phyloP scores from a whole-genome alignment of 64 coral and sea anemone genomes.

The Cladopsammia gracilis region DNA sequence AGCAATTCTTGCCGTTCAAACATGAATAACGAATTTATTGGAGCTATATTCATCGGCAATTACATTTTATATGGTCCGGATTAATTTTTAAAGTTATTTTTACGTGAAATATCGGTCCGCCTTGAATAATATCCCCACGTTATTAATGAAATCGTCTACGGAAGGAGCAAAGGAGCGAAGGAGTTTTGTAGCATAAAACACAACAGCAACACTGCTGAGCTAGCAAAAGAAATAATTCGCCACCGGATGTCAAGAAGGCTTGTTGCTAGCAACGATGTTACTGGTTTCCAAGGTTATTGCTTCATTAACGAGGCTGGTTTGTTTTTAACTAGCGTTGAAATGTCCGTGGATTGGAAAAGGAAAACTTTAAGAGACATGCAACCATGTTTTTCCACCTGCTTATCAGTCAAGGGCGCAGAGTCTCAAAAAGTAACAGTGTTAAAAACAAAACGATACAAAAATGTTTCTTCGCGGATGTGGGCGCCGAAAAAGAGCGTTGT shows the following conservation, averaged over 20 bases:
- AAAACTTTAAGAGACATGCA: background rate
- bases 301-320: background rate
- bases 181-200: background rate
- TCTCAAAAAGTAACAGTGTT: background rate
- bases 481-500: conserved; percentile 5
- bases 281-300: conserved; percentile 5
- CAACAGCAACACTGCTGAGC: background rate
- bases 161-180: background rate
- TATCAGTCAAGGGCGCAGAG: conserved; percentile 10
- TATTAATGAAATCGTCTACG: background rate
- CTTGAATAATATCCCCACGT: too few relatives aligned
- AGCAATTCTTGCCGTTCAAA: background rate
- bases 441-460: background rate
- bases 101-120: background rate
- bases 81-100: background rate
- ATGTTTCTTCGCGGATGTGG: conserved; percentile 11
- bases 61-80: background rate
- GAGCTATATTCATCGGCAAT: background rate
- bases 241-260: background rate
- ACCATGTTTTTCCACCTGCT: background rate
- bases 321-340: background rate
- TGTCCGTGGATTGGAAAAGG: background rate
- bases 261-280: background rate
- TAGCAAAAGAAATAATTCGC: background rate
- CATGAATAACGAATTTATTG: too few relatives aligned